These are phyloP conservation scores for Drosophila imparisetae DNA, from an alignment of 2,888 invertebrate genomes.

Conservation along the genomic window DNA sequence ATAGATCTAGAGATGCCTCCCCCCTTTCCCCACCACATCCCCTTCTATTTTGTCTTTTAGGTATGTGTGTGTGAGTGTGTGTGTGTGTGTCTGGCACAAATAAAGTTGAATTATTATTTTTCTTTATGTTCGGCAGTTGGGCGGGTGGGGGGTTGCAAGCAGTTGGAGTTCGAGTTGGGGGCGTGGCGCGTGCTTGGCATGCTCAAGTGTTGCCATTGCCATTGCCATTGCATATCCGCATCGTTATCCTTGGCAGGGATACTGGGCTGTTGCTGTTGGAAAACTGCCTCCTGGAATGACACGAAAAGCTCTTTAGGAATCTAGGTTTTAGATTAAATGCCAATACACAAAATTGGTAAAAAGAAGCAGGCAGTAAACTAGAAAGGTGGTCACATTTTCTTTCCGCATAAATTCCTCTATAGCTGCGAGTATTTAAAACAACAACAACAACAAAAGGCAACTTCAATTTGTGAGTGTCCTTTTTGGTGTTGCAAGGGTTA, in stretches of 20 bases:
- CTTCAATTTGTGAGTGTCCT: neutral
- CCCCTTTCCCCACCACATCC: neutral
- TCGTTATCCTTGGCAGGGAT: slow-evolving; percentile 63
- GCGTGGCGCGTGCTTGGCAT: slow-evolving; percentile 72
- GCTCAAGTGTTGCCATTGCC: slow-evolving; percentile 70
- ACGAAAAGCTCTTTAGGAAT: slow-evolving; percentile 64
- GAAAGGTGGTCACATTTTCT: slow-evolving; percentile 34
- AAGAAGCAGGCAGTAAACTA: neutral
- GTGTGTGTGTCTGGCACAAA: slow-evolving; percentile 63
- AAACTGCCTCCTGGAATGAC: slow-evolving; percentile 46
- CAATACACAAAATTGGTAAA: slow-evolving; percentile 40
- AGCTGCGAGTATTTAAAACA: neutral
- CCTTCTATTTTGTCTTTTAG: slow-evolving; percentile 23
- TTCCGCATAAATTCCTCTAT: slow-evolving; percentile 35
- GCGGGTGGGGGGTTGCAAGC: slow-evolving; percentile 3
- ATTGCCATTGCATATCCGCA: slow-evolving; percentile 69
- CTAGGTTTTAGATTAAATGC: slow-evolving; percentile 61
- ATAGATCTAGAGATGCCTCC: slow-evolving; percentile 2
- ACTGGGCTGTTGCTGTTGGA: slow-evolving; percentile 14
- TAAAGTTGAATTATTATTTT: slow-evolving; percentile 79
- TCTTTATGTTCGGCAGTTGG: slow-evolving; percentile 60
- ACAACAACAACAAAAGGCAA: neutral
- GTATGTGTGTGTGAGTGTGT: slow-evolving; percentile 43
- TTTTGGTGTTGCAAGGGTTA: slow-evolving; percentile 3
- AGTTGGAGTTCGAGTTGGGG: slow-evolving; percentile 15